Conservation (phyloP, 2,113 vertebrate genomes). For the Salvelinus fontinalis region DNA sequence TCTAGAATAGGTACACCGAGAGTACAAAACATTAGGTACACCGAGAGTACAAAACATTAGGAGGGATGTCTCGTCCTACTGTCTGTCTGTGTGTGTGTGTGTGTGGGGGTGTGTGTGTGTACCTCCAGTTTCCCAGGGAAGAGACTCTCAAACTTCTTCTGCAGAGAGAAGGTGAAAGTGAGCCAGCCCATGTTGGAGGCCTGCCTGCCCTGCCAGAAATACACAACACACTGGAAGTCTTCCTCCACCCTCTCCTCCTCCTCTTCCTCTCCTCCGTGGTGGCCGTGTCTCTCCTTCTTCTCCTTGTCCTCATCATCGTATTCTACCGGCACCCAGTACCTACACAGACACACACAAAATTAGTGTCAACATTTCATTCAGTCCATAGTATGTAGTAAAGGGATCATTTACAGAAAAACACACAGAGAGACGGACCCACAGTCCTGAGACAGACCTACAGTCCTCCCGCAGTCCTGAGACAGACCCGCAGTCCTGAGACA, state of each 20-base stretch:
- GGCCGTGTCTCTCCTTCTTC: conserved; percentile 20
- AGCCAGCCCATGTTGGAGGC: conserved; percentile 99
- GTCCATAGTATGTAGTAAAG: too few relatives aligned
- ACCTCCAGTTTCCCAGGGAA: conserved; percentile 96
- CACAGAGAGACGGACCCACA: too few relatives aligned
- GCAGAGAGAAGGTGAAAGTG: conserved; percentile 97
- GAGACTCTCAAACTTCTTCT: conserved; percentile 98
- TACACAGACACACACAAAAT: conserved; percentile 47
- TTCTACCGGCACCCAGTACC: conserved; percentile 96
- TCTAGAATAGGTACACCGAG: too few relatives aligned
- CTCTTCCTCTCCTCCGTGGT: conserved; percentile 33
- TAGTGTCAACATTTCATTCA: too few relatives aligned
- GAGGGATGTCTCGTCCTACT: too few relatives aligned
- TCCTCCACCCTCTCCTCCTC: conserved; percentile 91
- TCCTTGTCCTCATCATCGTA: conserved; percentile 80
- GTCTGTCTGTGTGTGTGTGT: neutral
- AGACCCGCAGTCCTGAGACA: too few relatives aligned
- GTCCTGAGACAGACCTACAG: too few relatives aligned
- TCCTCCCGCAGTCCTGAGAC: too few relatives aligned
- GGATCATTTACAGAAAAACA: too few relatives aligned
- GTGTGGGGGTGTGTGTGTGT: neutral
- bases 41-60: too few relatives aligned
- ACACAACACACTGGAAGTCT: conserved; percentile 97
- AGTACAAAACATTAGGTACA: too few relatives aligned
- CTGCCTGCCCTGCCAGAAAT: conserved; percentile 98